These are phyloP conservation scores for Bradysia coprophila DNA, from an alignment of 1,140 invertebrate genomes.

Conservation along the genomic window DNA sequence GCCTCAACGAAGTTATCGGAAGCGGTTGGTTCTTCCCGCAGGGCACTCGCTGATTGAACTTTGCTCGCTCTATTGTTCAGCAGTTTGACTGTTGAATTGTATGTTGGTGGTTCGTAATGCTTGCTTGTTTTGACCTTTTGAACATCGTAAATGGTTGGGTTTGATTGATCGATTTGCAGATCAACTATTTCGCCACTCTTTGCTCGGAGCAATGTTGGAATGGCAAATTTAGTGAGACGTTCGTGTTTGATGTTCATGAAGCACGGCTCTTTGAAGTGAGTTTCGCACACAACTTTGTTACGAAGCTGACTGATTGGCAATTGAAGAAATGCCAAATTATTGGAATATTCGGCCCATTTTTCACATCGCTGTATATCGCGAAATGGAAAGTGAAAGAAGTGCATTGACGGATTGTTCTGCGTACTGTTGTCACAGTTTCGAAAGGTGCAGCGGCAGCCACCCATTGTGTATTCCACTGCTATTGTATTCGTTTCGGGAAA, in stretches of 20 bases:
- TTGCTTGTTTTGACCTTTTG: too few relatives aligned
- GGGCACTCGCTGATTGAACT: too few relatives aligned
- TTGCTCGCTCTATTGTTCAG: too few relatives aligned
- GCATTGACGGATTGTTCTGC: conserved; percentile 20
- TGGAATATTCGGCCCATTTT: conserved; percentile 23
- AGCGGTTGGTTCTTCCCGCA: too few relatives aligned
- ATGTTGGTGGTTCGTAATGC: too few relatives aligned
- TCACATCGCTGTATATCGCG: conserved; percentile 20
- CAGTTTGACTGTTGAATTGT: too few relatives aligned
- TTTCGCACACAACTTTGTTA: conserved; percentile 26
- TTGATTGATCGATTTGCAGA: neutral
- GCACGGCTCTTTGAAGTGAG: conserved; percentile 26
- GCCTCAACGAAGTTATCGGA: too few relatives aligned
- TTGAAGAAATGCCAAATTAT: conserved; percentile 18
- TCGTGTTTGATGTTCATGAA: conserved; percentile 26
- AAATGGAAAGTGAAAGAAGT: conserved; percentile 29
- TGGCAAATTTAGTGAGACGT: conserved; percentile 8
- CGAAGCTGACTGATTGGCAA: conserved; percentile 17
- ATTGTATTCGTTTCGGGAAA: too few relatives aligned
- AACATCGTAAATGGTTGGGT: neutral
- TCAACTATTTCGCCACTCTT: conserved; percentile 9
- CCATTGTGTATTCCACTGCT: too few relatives aligned
- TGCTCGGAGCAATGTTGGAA: conserved; percentile 11
- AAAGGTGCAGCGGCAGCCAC: conserved; percentile 28
- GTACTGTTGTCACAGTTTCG: conserved; percentile 22